phyloP scores from a whole-genome alignment of 2,113 vertebrate species.

The Vombatus ursinus region DNA sequence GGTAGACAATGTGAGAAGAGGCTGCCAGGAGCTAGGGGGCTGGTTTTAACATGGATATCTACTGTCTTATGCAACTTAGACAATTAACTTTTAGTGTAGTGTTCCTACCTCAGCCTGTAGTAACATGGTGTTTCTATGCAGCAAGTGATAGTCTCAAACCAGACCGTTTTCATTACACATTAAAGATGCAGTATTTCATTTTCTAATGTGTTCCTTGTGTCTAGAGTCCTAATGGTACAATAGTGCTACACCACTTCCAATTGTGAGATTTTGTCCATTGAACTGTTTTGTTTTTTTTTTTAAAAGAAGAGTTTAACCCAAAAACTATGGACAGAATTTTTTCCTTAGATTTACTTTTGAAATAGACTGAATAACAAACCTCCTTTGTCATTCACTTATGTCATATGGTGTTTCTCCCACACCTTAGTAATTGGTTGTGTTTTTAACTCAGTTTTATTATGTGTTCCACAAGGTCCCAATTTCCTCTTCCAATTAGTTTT shows the following conservation, averaged over 20 bases:
- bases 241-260: conserved; percentile 6
- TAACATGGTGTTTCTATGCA: conserved; percentile 83
- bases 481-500: conserved; percentile 76
- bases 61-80: conserved; percentile 85
- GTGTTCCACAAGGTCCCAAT: conserved; percentile 46
- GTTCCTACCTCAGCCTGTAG: conserved; percentile 88
- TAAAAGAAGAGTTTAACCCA: conserved; percentile 6
- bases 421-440: conserved; percentile 49
- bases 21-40: conserved; percentile 42
- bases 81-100: conserved; percentile 81
- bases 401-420: conserved; percentile 59
- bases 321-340: neutral
- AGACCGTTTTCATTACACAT: conserved; percentile 50
- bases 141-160: conserved; percentile 74
- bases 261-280: conserved; percentile 29
- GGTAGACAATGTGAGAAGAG: conserved; percentile 6
- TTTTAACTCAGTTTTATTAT: conserved; percentile 54
- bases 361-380: conserved; percentile 46
- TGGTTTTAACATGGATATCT: conserved; percentile 60
- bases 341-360: conserved; percentile 62
- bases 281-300: conserved; percentile 35
- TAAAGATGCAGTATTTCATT: conserved; percentile 52
- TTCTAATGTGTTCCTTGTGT: conserved; percentile 61
- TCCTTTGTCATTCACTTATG: conserved; percentile 56
- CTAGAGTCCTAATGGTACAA: conserved; percentile 59